A percentile compares a stretch with the other conserved stretches of the same genome.
phyloP scores from a whole-genome alignment of 2,888 invertebrate genomes.

The Clepsis dumicolana region DNA sequence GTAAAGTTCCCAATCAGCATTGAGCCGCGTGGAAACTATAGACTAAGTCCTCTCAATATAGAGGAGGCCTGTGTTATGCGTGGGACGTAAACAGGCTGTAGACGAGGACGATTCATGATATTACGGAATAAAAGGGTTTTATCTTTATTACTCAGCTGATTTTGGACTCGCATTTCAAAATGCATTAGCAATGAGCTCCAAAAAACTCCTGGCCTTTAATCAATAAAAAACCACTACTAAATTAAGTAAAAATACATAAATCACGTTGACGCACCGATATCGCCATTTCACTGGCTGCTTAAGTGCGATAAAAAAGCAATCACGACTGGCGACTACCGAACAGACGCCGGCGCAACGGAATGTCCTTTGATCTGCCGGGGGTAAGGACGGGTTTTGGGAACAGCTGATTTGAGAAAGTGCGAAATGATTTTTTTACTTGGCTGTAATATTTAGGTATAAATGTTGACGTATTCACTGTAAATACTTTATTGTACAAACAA shows the following conservation, averaged over 20 bases:
- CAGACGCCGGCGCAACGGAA: conserved; percentile 63
- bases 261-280: conserved; percentile 43
- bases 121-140: too few relatives aligned
- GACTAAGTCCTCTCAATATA: too few relatives aligned
- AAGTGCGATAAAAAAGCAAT: conserved; percentile 74
- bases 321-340: conserved; percentile 74
- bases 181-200: neutral
- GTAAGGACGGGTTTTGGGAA: conserved; percentile 45
- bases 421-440: neutral
- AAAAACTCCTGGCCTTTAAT: conserved; percentile 25
- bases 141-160: too few relatives aligned
- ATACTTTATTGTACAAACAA: too few relatives aligned
- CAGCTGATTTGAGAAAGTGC: conserved; percentile 14
- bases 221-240: conserved; percentile 36
- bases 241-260: conserved; percentile 43
- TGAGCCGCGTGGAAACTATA: too few relatives aligned
- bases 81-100: too few relatives aligned
- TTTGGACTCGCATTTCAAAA: neutral
- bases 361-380: conserved; percentile 72
- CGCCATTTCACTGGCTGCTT: conserved; percentile 49
- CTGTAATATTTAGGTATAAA: too few relatives aligned
- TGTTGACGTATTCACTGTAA: too few relatives aligned
- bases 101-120: too few relatives aligned
- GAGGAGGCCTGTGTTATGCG: too few relatives aligned
- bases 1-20: too few relatives aligned